Evolutionary conservation across 2,888 invertebrate genomes (phyloP), one percentile per base, ranked within the genome.

Genomic region (Iphiclides podalirius): DNA sequence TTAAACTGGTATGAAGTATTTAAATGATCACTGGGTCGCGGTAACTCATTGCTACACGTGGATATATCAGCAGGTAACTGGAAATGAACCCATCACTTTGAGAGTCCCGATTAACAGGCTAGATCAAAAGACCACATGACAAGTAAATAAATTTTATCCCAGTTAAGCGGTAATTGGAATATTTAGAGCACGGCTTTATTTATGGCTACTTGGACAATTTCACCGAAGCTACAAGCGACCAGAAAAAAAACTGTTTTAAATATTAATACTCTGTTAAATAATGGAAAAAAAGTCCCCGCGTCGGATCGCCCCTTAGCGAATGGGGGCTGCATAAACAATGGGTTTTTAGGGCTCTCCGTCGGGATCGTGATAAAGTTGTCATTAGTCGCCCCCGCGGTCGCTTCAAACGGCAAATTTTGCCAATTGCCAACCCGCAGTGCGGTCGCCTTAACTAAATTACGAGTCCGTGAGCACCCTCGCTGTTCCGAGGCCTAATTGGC

Each of bases 351-450:
- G 43, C 26, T 26, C 16, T 2, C 4, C 17, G 11, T 11, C 13
- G 16, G 15, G 40, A 44, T 44, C 50, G 45, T 50, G 50, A 50
- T 45, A 45, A 45, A 50, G 45, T 31, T 36, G 50, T 45, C 45
- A 50, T 50, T 50, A 50, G 38, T 14, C 50, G 14, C 44, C 50
- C 50, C 44, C 34, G 16, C 2, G 28, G 36, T 35, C 41, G 41
- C 40, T 45, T 39, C 40, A 40, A 44, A 44, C 50, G 44, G 23
- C 50, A 50, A 50, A 50, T 82, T 79, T 72, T 71, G 74, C 72
- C 74, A 80, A 81, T 81, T 58, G 67, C 60, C 69, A 61, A 69
- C 70, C 72, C 69, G 68, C 70, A 50, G 70, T 56, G 75, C 59
- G 70, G 67, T 69, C 55, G 43, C 37, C 53, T 44, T 62, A 61